Base-by-base conservation (phyloP, 2,113 vertebrate genomes). In the Sebastes fasciatus region DNA sequence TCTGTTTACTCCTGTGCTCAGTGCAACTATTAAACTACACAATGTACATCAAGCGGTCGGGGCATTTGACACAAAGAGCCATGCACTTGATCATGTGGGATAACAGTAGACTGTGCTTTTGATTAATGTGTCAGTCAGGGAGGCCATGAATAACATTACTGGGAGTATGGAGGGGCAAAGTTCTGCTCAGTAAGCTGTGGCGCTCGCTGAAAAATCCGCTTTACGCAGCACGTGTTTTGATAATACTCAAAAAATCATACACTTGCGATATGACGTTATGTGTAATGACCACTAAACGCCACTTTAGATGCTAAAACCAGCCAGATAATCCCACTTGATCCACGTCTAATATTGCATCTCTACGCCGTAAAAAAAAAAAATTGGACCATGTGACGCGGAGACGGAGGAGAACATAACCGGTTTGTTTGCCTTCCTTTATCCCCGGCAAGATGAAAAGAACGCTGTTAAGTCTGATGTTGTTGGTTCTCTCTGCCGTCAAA, bases 361-460 rank as follows among this genome's bases (percentile, higher is more conserved):
- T 19, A 14, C 1, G 8, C 34, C 12, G 40, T n/a, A 55, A 2
- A 57, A 51, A 51, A 14, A 60, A 77, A 87, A 61, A 51, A 61
- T 21, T 13, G 46, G 61, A 48, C 70, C 51, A n/a, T 7, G 66
- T 49, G 65, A 89, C 3, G 13, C 21, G 43, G 78, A 79, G 67
- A 79, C 8, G 17, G 23, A 75, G 76, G 66, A 66, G 77, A 89
- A 75, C 80, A 8, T 51, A 76, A 79, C 77, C n/a, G 13, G 74
- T 89, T 85, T 92, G 89, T 92, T 91, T 85, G 88, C 86, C 83
- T 88, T 87, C 81, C 86, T 89, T 91, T 71, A 86, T 82, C 74
- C 86, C 19, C 21, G 0, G 34, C 4, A 4, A 80, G 80, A 91
- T 92, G 77, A 93, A 93, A 91, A 77, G 85, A 68, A 40, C 9